These are phyloP conservation scores for Drosophila grimshawi DNA, from an alignment of 1,140 invertebrate species.

Conservation along the genomic window DNA sequence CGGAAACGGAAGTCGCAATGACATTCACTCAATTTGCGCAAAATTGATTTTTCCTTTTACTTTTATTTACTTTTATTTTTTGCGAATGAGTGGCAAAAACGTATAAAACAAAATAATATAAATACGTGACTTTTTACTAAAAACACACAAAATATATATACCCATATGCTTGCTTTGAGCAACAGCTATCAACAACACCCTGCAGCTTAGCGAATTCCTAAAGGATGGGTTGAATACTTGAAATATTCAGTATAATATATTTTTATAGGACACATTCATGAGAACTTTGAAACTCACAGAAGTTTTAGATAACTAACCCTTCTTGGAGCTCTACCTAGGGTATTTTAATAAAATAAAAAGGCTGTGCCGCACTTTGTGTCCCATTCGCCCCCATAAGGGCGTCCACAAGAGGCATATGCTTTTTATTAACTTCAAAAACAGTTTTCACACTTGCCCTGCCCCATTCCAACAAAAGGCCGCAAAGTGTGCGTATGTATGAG, in stretches of 20 bases:
- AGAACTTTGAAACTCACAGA: too few relatives aligned
- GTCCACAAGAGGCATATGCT: constrained; percentile 11
- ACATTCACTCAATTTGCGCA: constrained; percentile 76
- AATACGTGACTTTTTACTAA: constrained; percentile 69
- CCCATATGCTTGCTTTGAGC: constrained; percentile 21
- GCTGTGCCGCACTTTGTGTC: constrained; percentile 17
- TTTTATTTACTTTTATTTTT: constrained; percentile 37
- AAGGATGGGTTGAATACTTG: too few relatives aligned
- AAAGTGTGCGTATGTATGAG: constrained; percentile 16
- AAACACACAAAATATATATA: constrained; percentile 29
- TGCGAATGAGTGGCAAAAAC: constrained; percentile 16
- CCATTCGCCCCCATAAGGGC: constrained; percentile 7
- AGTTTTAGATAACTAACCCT: background rate
- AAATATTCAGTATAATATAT: too few relatives aligned
- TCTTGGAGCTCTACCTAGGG: background rate
- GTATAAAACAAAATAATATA: constrained; percentile 43
- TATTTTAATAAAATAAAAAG: constrained; percentile 13
- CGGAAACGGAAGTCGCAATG: constrained; percentile 73
- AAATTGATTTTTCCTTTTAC: constrained; percentile 64
- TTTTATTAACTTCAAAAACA: constrained; percentile 52
- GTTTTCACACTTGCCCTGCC: constrained; percentile 15
- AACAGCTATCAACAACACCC: constrained; percentile 23
- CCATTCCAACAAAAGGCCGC: constrained; percentile 9
- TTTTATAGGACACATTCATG: too few relatives aligned
- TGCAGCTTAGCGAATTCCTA: too few relatives aligned